phyloP scores from a whole-genome alignment of 2,888 invertebrate genomes.

The Protonemura montana region DNA sequence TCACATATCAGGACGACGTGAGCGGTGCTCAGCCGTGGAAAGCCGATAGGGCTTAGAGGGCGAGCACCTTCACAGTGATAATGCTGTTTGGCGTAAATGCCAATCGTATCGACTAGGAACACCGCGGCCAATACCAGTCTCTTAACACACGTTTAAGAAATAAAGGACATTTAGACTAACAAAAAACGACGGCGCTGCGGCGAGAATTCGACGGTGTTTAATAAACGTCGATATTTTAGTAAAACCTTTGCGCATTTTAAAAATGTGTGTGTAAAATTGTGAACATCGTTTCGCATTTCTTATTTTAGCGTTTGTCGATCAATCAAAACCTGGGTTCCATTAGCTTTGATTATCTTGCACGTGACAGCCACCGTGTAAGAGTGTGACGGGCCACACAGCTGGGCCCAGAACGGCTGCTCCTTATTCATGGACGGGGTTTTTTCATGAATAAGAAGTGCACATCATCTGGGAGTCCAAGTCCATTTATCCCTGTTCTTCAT shows the following conservation, averaged over 20 bases:
- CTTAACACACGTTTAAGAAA: no score
- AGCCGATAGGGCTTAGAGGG: background rate
- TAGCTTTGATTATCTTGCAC: background rate
- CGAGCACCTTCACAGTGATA: background rate
- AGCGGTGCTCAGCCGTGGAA: constrained; percentile 16
- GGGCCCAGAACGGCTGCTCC: constrained; percentile 22
- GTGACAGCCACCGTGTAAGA: background rate
- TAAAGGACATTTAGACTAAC: no score
- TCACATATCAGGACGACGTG: background rate
- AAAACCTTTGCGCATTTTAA: background rate
- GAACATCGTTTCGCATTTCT: background rate
- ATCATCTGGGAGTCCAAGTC: background rate
- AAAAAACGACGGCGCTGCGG: no score
- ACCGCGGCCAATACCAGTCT: background rate
- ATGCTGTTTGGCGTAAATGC: background rate
- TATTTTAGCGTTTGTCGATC: background rate
- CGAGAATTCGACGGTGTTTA: no score
- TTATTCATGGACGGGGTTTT: constrained; percentile 28
- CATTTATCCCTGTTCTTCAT: background rate
- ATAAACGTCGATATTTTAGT: no score
- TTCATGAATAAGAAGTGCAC: constrained; percentile 32
- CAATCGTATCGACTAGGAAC: background rate
- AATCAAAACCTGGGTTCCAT: background rate
- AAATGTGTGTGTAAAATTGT: background rate
- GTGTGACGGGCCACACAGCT: background rate